Conservation (phyloP, 2,888 invertebrate genomes). For the Harpagoxenus sublaevis region DNA sequence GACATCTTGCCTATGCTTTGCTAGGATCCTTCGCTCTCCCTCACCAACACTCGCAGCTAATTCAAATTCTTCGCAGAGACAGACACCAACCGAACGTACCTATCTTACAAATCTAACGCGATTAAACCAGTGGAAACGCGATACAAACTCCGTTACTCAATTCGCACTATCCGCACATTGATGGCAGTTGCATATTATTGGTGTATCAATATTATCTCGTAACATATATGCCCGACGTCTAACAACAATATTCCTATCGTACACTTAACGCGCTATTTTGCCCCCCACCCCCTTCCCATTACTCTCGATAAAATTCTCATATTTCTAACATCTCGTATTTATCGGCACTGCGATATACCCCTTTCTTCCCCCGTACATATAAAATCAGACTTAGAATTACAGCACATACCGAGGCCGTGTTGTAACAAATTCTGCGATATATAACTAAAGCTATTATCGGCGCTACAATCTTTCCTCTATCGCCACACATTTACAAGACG, state of each 20-base stretch:
- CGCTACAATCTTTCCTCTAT: constrained; percentile 25
- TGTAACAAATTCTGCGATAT: constrained; percentile 50
- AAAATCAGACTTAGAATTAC: constrained; percentile 77
- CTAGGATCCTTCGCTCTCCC: background rate
- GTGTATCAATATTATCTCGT: constrained; percentile 61
- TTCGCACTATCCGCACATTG: constrained; percentile 44
- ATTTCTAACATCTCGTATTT: constrained; percentile 65
- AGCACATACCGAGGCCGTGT: constrained; percentile 57
- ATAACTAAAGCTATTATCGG: constrained; percentile 26
- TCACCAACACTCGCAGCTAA: constrained; percentile 18
- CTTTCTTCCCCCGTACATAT: constrained; percentile 63
- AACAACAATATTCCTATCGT: constrained; percentile 64
- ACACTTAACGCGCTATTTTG: constrained; percentile 23
- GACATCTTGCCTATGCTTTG: background rate
- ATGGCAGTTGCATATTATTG: constrained; percentile 72
- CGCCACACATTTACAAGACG: constrained; percentile 15
- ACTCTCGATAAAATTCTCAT: constrained; percentile 68
- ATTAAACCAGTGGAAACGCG: constrained; percentile 28
- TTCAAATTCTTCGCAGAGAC: background rate
- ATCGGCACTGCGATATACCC: constrained; percentile 38
- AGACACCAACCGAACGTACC: constrained; percentile 21
- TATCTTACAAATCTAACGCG: constrained; percentile 40
- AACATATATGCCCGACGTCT: constrained; percentile 56
- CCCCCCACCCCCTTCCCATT: constrained; percentile 32
- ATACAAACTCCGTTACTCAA: constrained; percentile 31